Evolutionary conservation across 2,113 vertebrate species (phyloP).

Genomic region (Agelaius tricolor): DNA sequence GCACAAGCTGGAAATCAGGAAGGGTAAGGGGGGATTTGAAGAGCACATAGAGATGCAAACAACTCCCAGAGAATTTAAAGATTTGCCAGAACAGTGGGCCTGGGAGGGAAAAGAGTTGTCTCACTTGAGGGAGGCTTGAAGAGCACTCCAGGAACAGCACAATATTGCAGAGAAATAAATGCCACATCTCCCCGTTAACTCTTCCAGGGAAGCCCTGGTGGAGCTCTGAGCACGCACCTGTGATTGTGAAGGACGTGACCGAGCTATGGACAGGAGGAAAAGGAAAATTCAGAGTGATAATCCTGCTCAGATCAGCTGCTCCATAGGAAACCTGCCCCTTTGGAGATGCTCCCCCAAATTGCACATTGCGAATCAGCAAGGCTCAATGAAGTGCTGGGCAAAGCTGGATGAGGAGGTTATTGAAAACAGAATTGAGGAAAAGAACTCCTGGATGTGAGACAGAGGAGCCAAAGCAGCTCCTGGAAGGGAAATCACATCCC

Average conservation of each 20-base stretch:
- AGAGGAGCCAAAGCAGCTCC: not conserved
- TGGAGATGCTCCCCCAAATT: not conserved
- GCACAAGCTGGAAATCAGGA: conserved; percentile 34
- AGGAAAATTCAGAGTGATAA: not conserved
- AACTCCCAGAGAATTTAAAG: not conserved
- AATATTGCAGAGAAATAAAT: not conserved
- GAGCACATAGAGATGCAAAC: not conserved
- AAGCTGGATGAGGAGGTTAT: not conserved
- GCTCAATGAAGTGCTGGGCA: not conserved
- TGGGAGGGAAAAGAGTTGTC: not conserved
- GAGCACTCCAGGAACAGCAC: not conserved
- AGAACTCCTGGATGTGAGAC: not conserved
- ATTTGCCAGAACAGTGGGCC: not conserved
- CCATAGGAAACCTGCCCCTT: not conserved
- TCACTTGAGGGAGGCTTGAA: not conserved
- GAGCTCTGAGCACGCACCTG: not conserved
- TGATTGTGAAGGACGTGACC: not conserved
- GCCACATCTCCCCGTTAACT: not conserved
- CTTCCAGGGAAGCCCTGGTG: not conserved
- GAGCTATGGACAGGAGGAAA: not conserved
- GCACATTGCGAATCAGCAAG: not conserved
- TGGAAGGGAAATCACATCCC: not conserved
- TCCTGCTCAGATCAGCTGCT: not conserved
- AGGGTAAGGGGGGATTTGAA: conserved; percentile 14
- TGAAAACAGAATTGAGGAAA: not conserved